Evolutionary conservation across 2,797 vertebrate genomes (phyloP).

Genomic region (Euphonia xanthogaster): DNA sequence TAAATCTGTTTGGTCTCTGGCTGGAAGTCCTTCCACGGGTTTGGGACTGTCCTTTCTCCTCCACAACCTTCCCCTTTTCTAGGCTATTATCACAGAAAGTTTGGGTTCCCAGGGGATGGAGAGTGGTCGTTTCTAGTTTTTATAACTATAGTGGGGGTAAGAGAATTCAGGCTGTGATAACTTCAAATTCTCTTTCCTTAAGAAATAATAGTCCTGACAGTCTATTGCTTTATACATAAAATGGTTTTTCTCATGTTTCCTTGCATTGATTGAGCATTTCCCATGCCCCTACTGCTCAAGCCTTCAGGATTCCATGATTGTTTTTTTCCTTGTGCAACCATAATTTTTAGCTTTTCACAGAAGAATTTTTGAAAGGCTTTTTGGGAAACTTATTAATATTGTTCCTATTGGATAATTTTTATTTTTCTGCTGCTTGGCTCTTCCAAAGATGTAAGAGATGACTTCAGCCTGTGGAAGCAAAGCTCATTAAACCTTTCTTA

Average conservation of each 20-base stretch:
- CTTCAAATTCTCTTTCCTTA: neutral
- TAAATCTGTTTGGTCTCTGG: neutral
- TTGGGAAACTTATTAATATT: neutral
- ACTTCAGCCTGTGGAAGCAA: neutral
- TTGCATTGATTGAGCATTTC: neutral
- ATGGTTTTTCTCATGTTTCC: neutral
- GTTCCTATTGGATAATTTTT: neutral
- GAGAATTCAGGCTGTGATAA: neutral
- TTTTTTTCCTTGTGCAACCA: neutral
- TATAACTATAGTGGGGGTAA: rapidly evolving
- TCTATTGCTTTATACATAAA: neutral
- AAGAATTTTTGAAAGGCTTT: neutral
- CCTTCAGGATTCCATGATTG: neutral
- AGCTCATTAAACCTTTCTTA: neutral
- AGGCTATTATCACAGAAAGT: neutral
- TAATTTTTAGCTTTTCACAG: neutral
- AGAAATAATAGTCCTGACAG: neutral
- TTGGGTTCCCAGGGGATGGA: neutral
- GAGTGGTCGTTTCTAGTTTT: neutral
- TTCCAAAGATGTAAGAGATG: neutral
- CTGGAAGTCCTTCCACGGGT: rapidly evolving
- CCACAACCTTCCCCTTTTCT: neutral
- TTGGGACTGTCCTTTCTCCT: neutral
- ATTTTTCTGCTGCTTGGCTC: neutral
- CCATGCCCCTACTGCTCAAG: neutral